These are phyloP conservation scores for Brachionus asplanchnoidis DNA, from an alignment of 1,140 invertebrate species.

Conservation along the genomic window DNA sequence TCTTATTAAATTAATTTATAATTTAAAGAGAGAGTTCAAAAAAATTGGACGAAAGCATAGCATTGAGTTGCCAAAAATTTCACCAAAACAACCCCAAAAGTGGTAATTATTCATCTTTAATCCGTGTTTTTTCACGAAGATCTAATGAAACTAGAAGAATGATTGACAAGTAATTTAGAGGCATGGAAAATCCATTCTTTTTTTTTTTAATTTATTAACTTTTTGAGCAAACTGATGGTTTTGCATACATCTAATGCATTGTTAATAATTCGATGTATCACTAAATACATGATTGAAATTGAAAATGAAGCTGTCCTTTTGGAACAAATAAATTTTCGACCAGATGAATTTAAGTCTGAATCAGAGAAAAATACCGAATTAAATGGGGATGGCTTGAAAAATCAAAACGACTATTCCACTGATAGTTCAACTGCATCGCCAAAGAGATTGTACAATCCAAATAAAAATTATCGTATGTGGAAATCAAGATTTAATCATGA, in stretches of 20 bases:
- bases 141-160: conserved; percentile 73
- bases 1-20: not conserved
- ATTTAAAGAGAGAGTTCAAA: conserved; percentile 67
- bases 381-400: not conserved
- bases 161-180: conserved; percentile 71
- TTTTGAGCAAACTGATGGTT: conserved; percentile 75
- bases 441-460: not conserved
- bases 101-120: conserved; percentile 77
- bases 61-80: conserved; percentile 58
- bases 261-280: conserved; percentile 70
- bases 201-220: not conserved
- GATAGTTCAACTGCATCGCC: conserved; percentile 4
- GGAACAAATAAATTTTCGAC: conserved; percentile 1
- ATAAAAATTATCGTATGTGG: not conserved
- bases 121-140: conserved; percentile 74
- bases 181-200: too few relatives aligned
- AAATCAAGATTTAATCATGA: not conserved
- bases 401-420: conserved; percentile 21
- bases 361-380: not conserved
- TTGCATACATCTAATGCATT: conserved; percentile 92
- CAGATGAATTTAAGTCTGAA: not conserved
- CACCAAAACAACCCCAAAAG: conserved; percentile 71
- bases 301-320: conserved; percentile 27
- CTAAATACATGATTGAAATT: conserved; percentile 43
- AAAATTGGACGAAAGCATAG: conserved; percentile 70